These are phyloP conservation scores for Botia almorhae DNA, from an alignment of 2,797 vertebrate species.

Conservation along the genomic window DNA sequence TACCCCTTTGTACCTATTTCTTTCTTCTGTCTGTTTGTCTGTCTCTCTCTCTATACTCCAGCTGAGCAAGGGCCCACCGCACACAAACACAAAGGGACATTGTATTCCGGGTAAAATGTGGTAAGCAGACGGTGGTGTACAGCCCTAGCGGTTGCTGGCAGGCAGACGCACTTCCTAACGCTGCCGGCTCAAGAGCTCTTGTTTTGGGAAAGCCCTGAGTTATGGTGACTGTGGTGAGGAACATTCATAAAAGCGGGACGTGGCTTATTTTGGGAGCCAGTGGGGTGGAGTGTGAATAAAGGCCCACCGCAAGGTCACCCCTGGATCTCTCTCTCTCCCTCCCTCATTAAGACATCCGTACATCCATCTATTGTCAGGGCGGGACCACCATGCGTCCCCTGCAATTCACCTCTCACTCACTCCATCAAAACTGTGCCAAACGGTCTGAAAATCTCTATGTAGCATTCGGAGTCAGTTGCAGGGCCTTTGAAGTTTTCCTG, in stretches of 20 bases:
- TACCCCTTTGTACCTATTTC: not conserved
- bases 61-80: slow-evolving; percentile 69
- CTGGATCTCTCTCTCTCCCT: slow-evolving; percentile 51
- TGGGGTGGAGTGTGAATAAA: slow-evolving; percentile 59
- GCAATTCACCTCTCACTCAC: slow-evolving; percentile 40
- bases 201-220: slow-evolving; percentile 77
- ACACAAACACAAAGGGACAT: slow-evolving; percentile 81
- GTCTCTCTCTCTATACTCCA: slow-evolving; percentile 51
- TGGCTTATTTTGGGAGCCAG: slow-evolving; percentile 75
- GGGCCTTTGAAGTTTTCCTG: slow-evolving; percentile 39
- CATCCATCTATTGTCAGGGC: slow-evolving; percentile 30
- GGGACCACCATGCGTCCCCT: slow-evolving; percentile 17
- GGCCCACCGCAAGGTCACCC: slow-evolving; percentile 57
- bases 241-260: slow-evolving; percentile 66
- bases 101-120: slow-evolving; percentile 82
- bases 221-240: slow-evolving; percentile 65
- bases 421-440: slow-evolving; percentile 40
- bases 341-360: slow-evolving; percentile 13
- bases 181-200: slow-evolving; percentile 79
- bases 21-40: not conserved
- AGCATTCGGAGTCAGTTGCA: slow-evolving; percentile 10
- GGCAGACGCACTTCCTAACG: slow-evolving; percentile 80
- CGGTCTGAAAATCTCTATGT: slow-evolving; percentile 28
- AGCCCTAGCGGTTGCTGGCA: slow-evolving; percentile 78
- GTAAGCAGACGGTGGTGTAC: slow-evolving; percentile 78